Evolutionary conservation across 2,888 invertebrate genomes (phyloP), one percentile per base, ranked within the genome.

Genomic region (Chesias legatella): DNA sequence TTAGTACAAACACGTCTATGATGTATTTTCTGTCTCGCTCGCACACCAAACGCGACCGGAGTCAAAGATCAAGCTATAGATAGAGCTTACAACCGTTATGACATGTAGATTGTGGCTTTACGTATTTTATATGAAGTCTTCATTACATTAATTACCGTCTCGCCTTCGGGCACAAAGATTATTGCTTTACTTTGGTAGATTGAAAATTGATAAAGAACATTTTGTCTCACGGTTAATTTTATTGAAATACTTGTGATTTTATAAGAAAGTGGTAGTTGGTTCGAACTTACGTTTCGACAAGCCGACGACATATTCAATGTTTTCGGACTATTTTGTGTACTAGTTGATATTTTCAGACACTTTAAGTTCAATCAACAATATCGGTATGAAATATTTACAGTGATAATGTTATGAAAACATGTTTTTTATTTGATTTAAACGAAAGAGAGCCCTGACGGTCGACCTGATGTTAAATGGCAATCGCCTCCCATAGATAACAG

Each of bases 81-180:
- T 43, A 43, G 22, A 48, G 47, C 42, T 34, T 32, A 48, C 38
- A 35, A 43, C 55, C 49, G 58, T 54, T 49, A 54, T 45, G 49
- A 45, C 55, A 56, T 35, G 35, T 46, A 40, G 43, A 48, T 42
- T 53, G 60, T 53, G 56, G 49, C 54, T 48, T 51, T 43, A 53
- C 54, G 60, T 58, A 60, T 59, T 58, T 53, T 49, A 51, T 53
- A 62, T 63, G 58, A 65, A 67, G 64, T 45, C 67, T 60, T 63
- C 63, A 65, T 65, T 54, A 58, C 44, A 51, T 54, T 67, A 67
- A 67, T 67, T 63, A 58, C 58, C 36, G 53, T 47, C 25, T 30
- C 28, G 36, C 43, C 51, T 40, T 48, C 20, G 10, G 36, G 49
- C 49, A 33, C 27, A 34, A 28, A 47, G 45, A 51, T 51, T 48